A percentile compares a stretch with the other conserved stretches of the same genome.
These are phyloP conservation scores for Sus cebifrons DNA, from an alignment of 2,797 vertebrate genomes.

Conservation along the genomic window DNA sequence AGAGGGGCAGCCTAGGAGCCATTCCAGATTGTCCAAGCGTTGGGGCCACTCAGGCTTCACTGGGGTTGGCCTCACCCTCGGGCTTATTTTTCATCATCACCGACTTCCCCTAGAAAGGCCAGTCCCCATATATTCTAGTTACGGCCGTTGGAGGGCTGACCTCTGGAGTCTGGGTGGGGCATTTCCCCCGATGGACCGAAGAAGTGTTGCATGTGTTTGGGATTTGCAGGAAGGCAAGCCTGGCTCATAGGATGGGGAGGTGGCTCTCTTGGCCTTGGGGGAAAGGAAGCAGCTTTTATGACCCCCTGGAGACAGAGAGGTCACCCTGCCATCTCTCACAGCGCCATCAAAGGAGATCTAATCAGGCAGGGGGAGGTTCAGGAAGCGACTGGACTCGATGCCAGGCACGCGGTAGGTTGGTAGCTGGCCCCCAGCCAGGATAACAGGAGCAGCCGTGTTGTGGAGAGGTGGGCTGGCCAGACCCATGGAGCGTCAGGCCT, in stretches of 20 bases:
- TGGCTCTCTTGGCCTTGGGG: background rate
- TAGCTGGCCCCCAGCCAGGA: background rate
- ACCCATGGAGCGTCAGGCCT: fast-evolving
- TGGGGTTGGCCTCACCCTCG: background rate
- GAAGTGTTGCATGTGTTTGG: background rate
- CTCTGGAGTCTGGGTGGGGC: background rate
- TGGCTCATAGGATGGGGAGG: background rate
- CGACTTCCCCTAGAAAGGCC: background rate
- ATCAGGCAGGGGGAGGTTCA: fast-evolving
- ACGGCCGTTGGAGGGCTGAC: fast-evolving
- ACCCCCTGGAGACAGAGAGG: background rate
- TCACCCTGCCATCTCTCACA: background rate
- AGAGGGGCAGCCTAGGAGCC: background rate
- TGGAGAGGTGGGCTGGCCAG: background rate
- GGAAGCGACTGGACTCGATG: background rate
- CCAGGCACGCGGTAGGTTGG: background rate
- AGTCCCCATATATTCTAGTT: background rate
- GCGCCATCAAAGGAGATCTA: background rate
- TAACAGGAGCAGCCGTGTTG: fast-evolving
- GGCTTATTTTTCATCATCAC: background rate
- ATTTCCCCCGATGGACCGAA: background rate
- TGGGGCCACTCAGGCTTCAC: fast-evolving
- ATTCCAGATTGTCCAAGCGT: fast-evolving
- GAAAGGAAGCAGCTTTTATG: background rate
- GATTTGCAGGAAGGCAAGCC: background rate